Base-by-base conservation (phyloP, 92 coral and sea anemone genomes). In the Anthopleura xanthogrammica region DNA sequence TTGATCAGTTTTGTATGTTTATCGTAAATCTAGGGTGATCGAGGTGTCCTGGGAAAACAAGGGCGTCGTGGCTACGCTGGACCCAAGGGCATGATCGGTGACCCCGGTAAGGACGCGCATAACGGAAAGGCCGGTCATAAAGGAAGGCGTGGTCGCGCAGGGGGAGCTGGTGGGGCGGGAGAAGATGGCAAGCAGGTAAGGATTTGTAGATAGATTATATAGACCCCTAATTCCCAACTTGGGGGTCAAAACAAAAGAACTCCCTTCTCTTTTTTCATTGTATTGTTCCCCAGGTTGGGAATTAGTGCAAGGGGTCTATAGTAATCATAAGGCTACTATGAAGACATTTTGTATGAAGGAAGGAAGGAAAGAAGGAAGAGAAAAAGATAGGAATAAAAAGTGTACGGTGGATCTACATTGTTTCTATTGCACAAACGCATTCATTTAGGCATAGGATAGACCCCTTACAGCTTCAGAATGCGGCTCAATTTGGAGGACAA, bases 91-190 rank as follows among this genome's bases (percentile, higher is more conserved):
- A 73, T 81, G 77, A 13, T 76, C 40, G 97, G 97, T 2, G 89
- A 81, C 55, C 88, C 89, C 40, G 95, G 95, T 2, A 62, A 70
- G 19, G 90, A 87, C 52, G 95, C 92, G 5, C 71, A 77, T 36
- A 79, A 56, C 16, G 95, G 95, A 23, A 83, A 88, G 66, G 42
- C 60, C 77, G 95, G 95, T 73, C 95, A 82, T 55, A 86, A 80
- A 42, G 95, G 92, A 64, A 87, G 85, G 78, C 92, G 92, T 42
- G 92, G 92, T 56, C 75, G 77, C n/a, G 75, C 74, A 7, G 92
- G 92, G 10, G 52, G 41, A 58, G 80, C 73, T 36, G 92, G 92
- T 77, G 68, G 10, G 42, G 80, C 66, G 43, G 92, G 92, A 16
- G 86, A 60, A 29, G 86, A 85, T n/a, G 92, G 92, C 19, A 87